These are phyloP conservation scores for Apodemia hepburni DNA, from an alignment of 2,888 invertebrate genomes.

Conservation along the genomic window DNA sequence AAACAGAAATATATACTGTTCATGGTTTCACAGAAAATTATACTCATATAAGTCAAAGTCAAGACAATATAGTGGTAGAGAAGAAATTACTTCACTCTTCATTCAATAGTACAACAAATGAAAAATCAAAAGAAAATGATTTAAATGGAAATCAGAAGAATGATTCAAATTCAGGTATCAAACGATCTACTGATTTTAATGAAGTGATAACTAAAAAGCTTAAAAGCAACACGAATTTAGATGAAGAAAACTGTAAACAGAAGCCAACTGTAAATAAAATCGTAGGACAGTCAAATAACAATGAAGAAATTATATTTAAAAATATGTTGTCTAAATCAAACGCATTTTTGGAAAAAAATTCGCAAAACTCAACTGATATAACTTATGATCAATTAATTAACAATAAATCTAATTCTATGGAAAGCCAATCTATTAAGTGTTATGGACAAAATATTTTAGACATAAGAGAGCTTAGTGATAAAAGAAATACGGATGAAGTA, in stretches of 20 bases:
- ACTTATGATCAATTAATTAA: not conserved
- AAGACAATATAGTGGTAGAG: slow-evolving; percentile 15
- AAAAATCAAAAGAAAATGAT: not conserved
- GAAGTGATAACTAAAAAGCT: not conserved
- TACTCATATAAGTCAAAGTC: slow-evolving; percentile 19
- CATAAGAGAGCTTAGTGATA: not conserved
- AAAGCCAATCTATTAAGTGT: not conserved
- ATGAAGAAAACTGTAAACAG: not conserved
- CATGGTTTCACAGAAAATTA: slow-evolving; percentile 15
- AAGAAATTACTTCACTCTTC: slow-evolving; percentile 5
- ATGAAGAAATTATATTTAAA: not conserved
- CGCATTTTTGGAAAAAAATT: not conserved
- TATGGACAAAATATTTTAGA: not conserved
- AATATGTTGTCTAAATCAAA: not conserved
- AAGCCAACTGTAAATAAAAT: not conserved
- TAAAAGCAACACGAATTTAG: not conserved
- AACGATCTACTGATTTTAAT: not conserved
- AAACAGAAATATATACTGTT: slow-evolving; percentile 20
- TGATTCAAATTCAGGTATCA: not conserved
- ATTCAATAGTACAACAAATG: not conserved
- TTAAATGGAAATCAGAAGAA: not conserved
- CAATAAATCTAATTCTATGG: not conserved
- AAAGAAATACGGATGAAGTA: not conserved
- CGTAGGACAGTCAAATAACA: not conserved
- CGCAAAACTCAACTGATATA: not conserved